phyloP scores from a whole-genome alignment of 2,888 invertebrate species.

The Schrankia costaestrigalis region DNA sequence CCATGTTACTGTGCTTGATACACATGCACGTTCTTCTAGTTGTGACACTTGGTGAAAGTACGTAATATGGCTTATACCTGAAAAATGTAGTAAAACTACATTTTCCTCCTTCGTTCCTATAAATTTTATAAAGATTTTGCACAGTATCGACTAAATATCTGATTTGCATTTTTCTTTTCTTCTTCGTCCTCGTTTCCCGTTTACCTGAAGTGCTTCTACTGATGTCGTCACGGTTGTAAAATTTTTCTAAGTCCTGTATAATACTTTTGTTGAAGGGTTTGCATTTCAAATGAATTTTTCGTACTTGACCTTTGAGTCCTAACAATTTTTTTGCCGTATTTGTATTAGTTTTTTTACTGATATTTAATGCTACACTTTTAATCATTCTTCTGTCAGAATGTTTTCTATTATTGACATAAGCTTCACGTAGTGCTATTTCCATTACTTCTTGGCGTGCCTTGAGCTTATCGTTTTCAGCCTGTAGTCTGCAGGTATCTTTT shows the following conservation, averaged over 20 bases:
- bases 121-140: slow-evolving; percentile 3
- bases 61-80: slow-evolving; percentile 5
- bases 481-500: slow-evolving; percentile 5
- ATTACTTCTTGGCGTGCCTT: slow-evolving; percentile 5
- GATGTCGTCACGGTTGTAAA: slow-evolving; percentile 2
- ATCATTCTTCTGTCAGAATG: slow-evolving; percentile 4
- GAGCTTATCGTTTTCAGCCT: slow-evolving; percentile 3
- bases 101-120: slow-evolving; percentile 1
- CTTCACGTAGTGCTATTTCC: slow-evolving; percentile 3
- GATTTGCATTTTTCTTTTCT: slow-evolving; percentile 6
- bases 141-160: slow-evolving; percentile 1
- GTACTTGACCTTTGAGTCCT: slow-evolving; percentile 3
- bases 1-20: slow-evolving; percentile 13
- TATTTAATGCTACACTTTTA: slow-evolving; percentile 3
- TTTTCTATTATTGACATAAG: slow-evolving; percentile 1
- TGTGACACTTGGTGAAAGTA: slow-evolving; percentile 4
- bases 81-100: slow-evolving; percentile 3
- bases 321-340: slow-evolving; percentile 1
- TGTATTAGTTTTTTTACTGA: slow-evolving; percentile 3
- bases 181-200: slow-evolving; percentile 1
- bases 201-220: slow-evolving; percentile 2
- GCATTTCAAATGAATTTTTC: neutral
- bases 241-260: slow-evolving; percentile 1
- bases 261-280: neutral
- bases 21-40: slow-evolving; percentile 14